Evolutionary conservation across 2,888 invertebrate genomes (phyloP).

Genomic region (Campoletis raptor): DNA sequence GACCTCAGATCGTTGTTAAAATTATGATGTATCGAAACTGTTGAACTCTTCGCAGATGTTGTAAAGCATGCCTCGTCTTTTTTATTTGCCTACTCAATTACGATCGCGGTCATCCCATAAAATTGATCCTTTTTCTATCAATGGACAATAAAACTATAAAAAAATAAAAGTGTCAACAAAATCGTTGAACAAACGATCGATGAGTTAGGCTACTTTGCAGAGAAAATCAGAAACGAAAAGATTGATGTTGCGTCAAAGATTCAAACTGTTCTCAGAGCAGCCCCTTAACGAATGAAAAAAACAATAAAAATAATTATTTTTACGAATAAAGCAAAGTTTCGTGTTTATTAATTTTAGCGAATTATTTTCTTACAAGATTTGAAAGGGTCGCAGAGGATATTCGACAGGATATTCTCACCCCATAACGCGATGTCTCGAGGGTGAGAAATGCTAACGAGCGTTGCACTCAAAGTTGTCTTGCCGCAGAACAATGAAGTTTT

Average conservation of each 20-base stretch:
- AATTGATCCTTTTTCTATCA: slow-evolving; percentile 60
- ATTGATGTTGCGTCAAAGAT: slow-evolving; percentile 26
- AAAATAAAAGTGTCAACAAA: slow-evolving; percentile 37
- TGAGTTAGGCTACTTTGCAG: slow-evolving; percentile 7
- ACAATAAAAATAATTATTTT: background rate
- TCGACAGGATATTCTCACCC: slow-evolving; percentile 3
- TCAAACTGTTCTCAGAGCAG: background rate
- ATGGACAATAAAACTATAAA: background rate
- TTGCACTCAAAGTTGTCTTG: slow-evolving; percentile 53
- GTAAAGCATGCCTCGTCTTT: slow-evolving; percentile 13
- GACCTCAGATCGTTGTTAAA: slow-evolving; percentile 71
- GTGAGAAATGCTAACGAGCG: slow-evolving; percentile 49
- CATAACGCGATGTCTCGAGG: slow-evolving; percentile 39
- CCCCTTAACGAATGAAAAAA: background rate
- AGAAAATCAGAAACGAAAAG: slow-evolving; percentile 4
- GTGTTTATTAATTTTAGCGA: background rate
- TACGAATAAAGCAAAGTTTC: background rate
- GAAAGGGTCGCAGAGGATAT: slow-evolving; percentile 12
- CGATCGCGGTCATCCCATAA: slow-evolving; percentile 55
- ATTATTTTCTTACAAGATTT: background rate
- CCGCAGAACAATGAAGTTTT: slow-evolving; percentile 55
- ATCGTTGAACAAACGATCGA: slow-evolving; percentile 27
- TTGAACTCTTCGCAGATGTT: slow-evolving; percentile 54
- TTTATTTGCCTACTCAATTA: slow-evolving; percentile 41
- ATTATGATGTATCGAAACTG: slow-evolving; percentile 80